phyloP scores from a whole-genome alignment of 2,888 invertebrate species.

The Eledona agricola region DNA sequence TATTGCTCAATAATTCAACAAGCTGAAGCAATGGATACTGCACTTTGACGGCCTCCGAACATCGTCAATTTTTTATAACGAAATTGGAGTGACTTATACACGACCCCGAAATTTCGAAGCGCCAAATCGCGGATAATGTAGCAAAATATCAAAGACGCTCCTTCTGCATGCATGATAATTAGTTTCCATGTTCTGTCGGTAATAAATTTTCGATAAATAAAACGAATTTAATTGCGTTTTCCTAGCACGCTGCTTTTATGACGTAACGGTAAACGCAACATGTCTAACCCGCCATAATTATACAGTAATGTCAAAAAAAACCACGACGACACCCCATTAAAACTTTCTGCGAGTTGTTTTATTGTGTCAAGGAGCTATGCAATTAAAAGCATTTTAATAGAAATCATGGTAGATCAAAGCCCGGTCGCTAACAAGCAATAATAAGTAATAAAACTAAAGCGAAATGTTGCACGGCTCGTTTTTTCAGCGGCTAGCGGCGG shows the following conservation, averaged over 20 bases:
- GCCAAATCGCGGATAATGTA: neutral
- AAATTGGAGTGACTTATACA: neutral
- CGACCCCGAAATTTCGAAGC: neutral
- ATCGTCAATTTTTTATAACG: neutral
- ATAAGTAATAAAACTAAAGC: constrained; percentile 27
- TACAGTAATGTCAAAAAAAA: constrained; percentile 15
- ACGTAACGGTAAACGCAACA: constrained; percentile 35
- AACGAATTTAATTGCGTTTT: constrained; percentile 32
- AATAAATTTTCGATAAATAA: constrained; percentile 34
- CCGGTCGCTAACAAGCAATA: constrained; percentile 28
- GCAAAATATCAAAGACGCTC: neutral
- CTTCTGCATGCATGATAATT: constrained; percentile 25
- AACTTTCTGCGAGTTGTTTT: constrained; percentile 44
- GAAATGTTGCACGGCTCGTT: constrained; percentile 14
- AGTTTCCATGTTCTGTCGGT: constrained; percentile 9
- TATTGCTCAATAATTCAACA: constrained; percentile 13
- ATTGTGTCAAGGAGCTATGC: constrained; percentile 17
- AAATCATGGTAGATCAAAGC: constrained; percentile 24
- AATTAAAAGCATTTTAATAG: constrained; percentile 35
- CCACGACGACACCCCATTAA: constrained; percentile 41
- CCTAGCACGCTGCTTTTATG: constrained; percentile 33
- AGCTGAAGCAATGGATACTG: constrained; percentile 1
- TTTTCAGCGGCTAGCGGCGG: constrained; percentile 10
- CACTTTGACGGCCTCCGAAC: neutral
- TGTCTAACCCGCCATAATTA: constrained; percentile 36